Evolutionary conservation across 2,113 vertebrate genomes (phyloP).

Genomic region (Mus pahari): DNA sequence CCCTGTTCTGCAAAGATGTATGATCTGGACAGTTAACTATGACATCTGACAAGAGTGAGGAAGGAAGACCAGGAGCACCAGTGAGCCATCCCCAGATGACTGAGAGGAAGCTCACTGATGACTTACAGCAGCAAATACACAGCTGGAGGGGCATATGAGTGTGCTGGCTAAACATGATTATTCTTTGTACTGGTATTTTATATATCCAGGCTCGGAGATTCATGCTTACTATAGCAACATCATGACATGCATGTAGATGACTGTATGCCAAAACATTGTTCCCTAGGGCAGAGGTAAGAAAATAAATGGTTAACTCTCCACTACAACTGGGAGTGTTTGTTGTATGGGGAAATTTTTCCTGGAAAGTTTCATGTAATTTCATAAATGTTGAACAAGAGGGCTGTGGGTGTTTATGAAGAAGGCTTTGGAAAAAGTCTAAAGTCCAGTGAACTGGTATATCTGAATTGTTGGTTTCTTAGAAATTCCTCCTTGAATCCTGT

Average conservation of each 20-base stretch:
- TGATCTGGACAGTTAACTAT: conserved; percentile 22
- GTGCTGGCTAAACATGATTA: not conserved
- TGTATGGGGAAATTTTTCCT: not conserved
- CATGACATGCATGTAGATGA: not conserved
- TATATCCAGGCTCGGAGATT: not conserved
- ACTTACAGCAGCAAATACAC: not conserved
- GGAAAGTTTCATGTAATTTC: conserved; percentile 33
- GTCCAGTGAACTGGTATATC: not conserved
- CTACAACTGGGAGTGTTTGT: not conserved
- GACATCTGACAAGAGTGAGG: not conserved
- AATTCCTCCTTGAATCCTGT: conserved; percentile 13
- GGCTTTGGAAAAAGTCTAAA: not conserved
- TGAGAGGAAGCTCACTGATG: not conserved
- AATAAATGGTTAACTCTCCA: conserved; percentile 14
- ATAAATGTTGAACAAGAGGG: conserved; percentile 18
- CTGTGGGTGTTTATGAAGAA: conserved; percentile 8
- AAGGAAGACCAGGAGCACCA: not conserved
- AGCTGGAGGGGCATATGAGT: not conserved
- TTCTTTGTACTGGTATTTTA: conserved; percentile 25
- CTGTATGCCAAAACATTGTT: conserved; percentile 1
- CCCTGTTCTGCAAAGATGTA: not conserved
- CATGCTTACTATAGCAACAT: conserved; percentile 10
- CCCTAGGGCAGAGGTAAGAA: not conserved
- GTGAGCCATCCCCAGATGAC: not conserved
- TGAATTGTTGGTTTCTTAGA: conserved; percentile 38